Evolutionary conservation across 92 coral and sea anemone species (phyloP).

Genomic region (Paragorgia papillata): DNA sequence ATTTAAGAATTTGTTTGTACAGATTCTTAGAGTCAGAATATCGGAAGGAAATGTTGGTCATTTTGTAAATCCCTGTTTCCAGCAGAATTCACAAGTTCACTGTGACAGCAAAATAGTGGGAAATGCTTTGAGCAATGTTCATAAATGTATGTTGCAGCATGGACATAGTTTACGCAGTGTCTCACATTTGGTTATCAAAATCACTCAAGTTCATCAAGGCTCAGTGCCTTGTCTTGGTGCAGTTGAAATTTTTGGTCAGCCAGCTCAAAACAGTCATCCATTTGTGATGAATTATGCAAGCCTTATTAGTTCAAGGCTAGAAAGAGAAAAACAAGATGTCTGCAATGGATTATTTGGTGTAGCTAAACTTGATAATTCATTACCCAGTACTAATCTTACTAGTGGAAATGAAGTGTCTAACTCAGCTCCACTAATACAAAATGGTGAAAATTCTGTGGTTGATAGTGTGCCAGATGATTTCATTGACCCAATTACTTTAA

Average conservation of each 20-base stretch:
- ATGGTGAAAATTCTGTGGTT: neutral
- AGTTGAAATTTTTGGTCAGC: conserved; percentile 85
- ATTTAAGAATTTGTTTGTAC: conserved; percentile 60
- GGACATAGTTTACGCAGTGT: conserved; percentile 61
- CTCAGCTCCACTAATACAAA: neutral
- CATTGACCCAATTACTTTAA: conserved; percentile 86
- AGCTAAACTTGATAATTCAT: neutral
- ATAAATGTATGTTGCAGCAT: conserved; percentile 59
- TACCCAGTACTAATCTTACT: neutral
- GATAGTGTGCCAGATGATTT: conserved; percentile 76
- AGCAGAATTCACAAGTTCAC: conserved; percentile 23
- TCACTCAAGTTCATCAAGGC: conserved; percentile 67
- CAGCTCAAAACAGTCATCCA: conserved; percentile 56
- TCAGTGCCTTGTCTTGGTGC: conserved; percentile 84
- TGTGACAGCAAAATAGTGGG: conserved; percentile 25
- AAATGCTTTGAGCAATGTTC: conserved; percentile 18
- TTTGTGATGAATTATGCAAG: conserved; percentile 57
- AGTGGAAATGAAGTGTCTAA: neutral
- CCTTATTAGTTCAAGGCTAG: conserved; percentile 49
- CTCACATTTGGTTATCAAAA: conserved; percentile 71
- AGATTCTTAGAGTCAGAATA: conserved; percentile 66
- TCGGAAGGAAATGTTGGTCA: conserved; percentile 63
- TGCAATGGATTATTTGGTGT: neutral
- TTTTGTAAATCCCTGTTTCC: conserved; percentile 63
- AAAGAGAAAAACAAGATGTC: conserved; percentile 15